Conservation (phyloP, 2,888 invertebrate genomes). For the Torymus auratus region DNA sequence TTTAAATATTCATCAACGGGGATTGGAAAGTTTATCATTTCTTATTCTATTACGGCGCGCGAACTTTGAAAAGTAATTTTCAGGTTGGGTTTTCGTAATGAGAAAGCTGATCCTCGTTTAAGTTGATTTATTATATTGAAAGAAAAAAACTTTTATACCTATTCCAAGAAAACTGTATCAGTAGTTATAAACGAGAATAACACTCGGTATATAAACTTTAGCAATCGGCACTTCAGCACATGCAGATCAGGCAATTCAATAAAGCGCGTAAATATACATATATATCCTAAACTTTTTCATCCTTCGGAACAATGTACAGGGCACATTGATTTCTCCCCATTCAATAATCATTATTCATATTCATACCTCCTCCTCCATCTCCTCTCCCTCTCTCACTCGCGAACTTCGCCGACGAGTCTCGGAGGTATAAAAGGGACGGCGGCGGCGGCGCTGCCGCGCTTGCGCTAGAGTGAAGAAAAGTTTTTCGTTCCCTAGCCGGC, state of each 20-base stretch:
- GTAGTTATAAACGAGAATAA: no score
- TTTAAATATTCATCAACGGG: constrained; percentile 30
- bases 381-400: no score
- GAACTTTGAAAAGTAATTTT: constrained; percentile 13
- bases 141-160: no score
- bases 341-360: constrained; percentile 61
- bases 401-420: constrained; percentile 23
- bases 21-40: constrained; percentile 28
- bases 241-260: constrained; percentile 1
- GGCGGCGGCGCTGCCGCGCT: background rate
- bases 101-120: no score
- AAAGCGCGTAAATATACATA: background rate
- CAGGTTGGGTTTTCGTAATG: background rate
- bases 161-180: no score
- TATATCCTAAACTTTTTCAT: constrained; percentile 36
- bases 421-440: constrained; percentile 40
- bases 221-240: constrained; percentile 1
- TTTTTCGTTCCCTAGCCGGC: constrained; percentile 36
- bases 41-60: background rate
- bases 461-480: constrained; percentile 40
- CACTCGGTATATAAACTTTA: background rate
- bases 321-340: constrained; percentile 55
- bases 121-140: no score
- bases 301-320: constrained; percentile 26
- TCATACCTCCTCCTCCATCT: constrained; percentile 26